These are phyloP conservation scores for Cathartes aura DNA, from an alignment of 2,113 vertebrate genomes.

Conservation along the genomic window DNA sequence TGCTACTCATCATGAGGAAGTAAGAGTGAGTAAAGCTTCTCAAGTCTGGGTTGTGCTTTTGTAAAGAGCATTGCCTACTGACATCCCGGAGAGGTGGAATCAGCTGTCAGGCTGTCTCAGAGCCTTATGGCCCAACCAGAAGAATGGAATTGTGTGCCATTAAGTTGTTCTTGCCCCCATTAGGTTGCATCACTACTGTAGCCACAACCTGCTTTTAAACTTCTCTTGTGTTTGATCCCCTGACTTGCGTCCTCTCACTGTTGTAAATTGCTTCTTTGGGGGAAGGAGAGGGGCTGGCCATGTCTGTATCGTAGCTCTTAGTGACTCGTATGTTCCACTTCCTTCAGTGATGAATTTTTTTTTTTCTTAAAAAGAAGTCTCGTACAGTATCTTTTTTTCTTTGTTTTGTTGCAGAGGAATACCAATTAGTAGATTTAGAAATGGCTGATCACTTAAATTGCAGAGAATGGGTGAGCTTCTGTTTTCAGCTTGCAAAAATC, in stretches of 20 bases:
- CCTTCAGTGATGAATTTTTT: background rate
- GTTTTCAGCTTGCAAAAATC: background rate
- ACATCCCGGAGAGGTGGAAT: background rate
- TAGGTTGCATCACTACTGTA: slow-evolving; percentile 32
- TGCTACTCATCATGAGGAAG: background rate
- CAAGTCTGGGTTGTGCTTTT: slow-evolving; percentile 2
- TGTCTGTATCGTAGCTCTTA: background rate
- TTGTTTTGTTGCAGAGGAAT: background rate
- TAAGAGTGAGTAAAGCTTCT: background rate
- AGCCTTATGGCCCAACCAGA: slow-evolving; percentile 15
- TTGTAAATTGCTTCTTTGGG: slow-evolving; percentile 30
- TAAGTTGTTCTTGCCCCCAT: slow-evolving; percentile 38
- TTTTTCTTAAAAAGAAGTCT: background rate
- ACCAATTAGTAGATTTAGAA: background rate
- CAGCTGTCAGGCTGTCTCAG: slow-evolving; percentile 12
- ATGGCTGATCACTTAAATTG: background rate
- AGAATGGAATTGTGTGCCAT: slow-evolving; percentile 49
- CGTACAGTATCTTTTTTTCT: background rate
- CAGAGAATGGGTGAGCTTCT: background rate
- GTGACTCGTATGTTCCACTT: background rate
- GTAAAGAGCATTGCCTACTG: background rate
- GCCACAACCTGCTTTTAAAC: slow-evolving; percentile 46
- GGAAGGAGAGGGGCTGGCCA: background rate
- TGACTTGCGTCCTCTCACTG: slow-evolving; percentile 1
- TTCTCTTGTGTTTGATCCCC: slow-evolving; percentile 29